A percentile compares a stretch with the other conserved stretches of the same genome.
phyloP scores from a whole-genome alignment of 2,888 invertebrate species.

The Criorhina ranunculi region DNA sequence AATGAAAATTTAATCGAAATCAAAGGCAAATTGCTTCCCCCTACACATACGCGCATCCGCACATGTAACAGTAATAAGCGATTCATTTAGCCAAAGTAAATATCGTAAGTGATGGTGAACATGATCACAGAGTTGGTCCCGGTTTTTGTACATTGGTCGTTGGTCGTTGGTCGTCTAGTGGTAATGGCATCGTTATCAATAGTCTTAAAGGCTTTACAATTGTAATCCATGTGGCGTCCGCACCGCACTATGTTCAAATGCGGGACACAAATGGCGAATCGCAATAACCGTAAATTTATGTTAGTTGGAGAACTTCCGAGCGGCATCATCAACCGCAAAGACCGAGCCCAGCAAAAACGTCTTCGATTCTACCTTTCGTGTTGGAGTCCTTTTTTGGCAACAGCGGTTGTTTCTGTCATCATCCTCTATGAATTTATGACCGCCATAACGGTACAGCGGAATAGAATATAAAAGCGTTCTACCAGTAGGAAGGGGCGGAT shows the following conservation, averaged over 20 bases:
- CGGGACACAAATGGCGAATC: constrained; percentile 56
- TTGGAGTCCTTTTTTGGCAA: constrained; percentile 66
- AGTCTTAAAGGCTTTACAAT: constrained; percentile 67
- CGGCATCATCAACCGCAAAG: constrained; percentile 66
- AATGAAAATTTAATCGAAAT: constrained; percentile 73
- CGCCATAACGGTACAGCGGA: constrained; percentile 23
- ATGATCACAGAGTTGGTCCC: constrained; percentile 30
- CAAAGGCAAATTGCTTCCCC: constrained; percentile 64
- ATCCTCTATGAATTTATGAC: constrained; percentile 66
- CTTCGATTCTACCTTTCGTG: constrained; percentile 56
- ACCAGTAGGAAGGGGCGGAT: constrained; percentile 21
- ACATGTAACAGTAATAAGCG: constrained; percentile 56
- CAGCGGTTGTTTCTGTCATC: constrained; percentile 65
- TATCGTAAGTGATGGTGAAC: constrained; percentile 56
- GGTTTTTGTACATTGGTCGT: no score
- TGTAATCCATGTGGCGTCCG: constrained; percentile 54
- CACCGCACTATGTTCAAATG: constrained; percentile 12
- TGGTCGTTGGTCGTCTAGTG: constrained; percentile 5
- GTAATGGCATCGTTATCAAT: constrained; percentile 68
- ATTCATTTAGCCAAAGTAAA: constrained; percentile 68
- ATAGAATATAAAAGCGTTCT: constrained; percentile 5
- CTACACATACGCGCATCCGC: constrained; percentile 34
- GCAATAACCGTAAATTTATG: constrained; percentile 70
- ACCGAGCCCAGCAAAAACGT: constrained; percentile 59
- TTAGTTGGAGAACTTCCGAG: constrained; percentile 60